phyloP scores from a whole-genome alignment of 2,797 vertebrate species.

The Neosilurus hyrtlii region DNA sequence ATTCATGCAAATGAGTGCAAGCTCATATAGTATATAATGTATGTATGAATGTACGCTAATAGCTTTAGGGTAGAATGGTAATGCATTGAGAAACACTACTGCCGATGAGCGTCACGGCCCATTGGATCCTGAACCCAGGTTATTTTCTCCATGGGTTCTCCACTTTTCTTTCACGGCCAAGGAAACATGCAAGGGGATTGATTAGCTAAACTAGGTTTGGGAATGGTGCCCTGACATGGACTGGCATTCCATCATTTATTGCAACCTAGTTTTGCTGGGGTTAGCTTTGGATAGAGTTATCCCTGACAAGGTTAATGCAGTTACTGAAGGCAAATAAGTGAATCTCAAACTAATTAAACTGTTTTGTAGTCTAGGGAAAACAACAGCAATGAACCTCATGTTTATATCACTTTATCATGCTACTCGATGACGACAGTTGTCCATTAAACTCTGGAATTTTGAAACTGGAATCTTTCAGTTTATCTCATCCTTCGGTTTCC shows the following conservation, averaged over 20 bases:
- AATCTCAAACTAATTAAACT: background rate
- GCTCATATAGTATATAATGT: no score
- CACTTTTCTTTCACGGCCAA: background rate
- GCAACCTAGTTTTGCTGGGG: background rate
- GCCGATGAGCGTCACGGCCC: background rate
- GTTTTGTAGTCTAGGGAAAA: background rate
- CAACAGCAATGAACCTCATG: background rate
- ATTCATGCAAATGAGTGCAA: background rate
- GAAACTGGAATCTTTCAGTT: background rate
- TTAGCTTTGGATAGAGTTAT: background rate
- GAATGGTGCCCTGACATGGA: background rate
- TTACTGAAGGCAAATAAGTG: background rate
- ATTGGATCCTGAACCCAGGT: background rate
- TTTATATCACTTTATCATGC: background rate
- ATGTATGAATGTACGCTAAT: no score
- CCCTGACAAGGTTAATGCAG: background rate
- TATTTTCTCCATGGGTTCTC: background rate
- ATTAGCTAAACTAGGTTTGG: background rate
- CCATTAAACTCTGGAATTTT: background rate
- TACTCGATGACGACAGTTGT: background rate
- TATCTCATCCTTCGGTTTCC: no score
- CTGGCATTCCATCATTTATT: background rate
- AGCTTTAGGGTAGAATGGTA: background rate
- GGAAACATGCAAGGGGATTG: background rate
- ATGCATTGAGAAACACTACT: background rate